phyloP scores from a whole-genome alignment of 1,140 invertebrate genomes.

The Drosophila setifemur region DNA sequence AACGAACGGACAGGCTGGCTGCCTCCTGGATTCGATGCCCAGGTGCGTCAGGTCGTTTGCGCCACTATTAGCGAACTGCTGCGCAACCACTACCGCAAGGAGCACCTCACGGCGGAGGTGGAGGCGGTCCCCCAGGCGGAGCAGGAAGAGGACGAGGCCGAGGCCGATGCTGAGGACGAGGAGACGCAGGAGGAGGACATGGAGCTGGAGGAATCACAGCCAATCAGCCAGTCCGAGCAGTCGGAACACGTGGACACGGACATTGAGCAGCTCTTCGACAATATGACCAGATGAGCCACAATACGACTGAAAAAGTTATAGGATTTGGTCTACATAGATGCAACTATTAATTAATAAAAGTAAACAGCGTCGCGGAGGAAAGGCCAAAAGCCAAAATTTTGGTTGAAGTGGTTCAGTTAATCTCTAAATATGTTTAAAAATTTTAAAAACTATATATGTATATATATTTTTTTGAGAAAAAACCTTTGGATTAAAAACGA shows the following conservation, averaged over 20 bases:
- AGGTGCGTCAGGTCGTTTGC: constrained; percentile 87
- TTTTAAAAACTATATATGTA: too few species aligned
- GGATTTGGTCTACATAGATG: neutral
- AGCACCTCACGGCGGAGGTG: constrained; percentile 63
- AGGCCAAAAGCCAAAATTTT: too few species aligned
- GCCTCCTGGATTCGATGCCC: constrained; percentile 86
- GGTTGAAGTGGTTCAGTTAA: too few species aligned
- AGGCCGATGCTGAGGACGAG: constrained; percentile 53
- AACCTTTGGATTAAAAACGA: too few species aligned
- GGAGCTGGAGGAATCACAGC: constrained; percentile 48
- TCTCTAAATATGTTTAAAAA: too few species aligned
- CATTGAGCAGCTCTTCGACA: constrained; percentile 56
- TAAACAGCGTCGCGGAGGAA: too few species aligned
- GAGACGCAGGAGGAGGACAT: constrained; percentile 62
- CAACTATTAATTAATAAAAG: neutral
- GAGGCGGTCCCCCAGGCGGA: constrained; percentile 55
- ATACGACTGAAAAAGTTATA: neutral
- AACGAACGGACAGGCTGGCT: constrained; percentile 90
- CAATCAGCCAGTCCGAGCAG: constrained; percentile 16
- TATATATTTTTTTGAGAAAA: too few species aligned
- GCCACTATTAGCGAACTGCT: constrained; percentile 85
- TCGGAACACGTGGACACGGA: constrained; percentile 37
- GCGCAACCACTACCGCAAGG: constrained; percentile 82
- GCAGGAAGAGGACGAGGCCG: constrained; percentile 50
- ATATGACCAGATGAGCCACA: constrained; percentile 48